Percentiles rank a stretch among this genome's conserved stretches.
Conservation (phyloP, 2,888 invertebrate genomes). For the Panopea generosa region DNA sequence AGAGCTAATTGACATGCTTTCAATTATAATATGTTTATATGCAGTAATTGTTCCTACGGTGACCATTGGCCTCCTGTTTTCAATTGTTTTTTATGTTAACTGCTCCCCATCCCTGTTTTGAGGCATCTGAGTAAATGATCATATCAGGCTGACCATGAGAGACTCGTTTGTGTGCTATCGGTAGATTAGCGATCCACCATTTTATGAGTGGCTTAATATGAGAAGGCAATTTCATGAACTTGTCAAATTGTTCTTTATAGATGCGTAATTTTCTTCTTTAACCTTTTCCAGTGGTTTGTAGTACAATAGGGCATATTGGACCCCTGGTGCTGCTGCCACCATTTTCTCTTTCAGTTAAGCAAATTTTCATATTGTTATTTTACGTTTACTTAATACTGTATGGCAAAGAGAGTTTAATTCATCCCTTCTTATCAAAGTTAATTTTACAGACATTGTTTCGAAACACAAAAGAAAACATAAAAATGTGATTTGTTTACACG, state of each 20-base stretch:
- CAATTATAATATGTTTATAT: constrained; percentile 40
- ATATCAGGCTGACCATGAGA: background rate
- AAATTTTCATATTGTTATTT: constrained; percentile 27
- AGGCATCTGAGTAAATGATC: background rate
- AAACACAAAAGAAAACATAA: constrained; percentile 57
- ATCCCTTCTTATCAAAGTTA: constrained; percentile 30
- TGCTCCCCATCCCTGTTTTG: constrained; percentile 1
- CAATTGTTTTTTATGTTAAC: background rate
- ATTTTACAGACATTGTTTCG: constrained; percentile 32
- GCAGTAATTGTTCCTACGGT: constrained; percentile 16
- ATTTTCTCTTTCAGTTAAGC: constrained; percentile 40
- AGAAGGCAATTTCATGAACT: constrained; percentile 5
- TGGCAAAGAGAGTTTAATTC: constrained; percentile 24
- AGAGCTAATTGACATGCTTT: constrained; percentile 30
- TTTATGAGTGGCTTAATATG: background rate
- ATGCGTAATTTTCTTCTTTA: constrained; percentile 40
- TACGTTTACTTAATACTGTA: background rate
- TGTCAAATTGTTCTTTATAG: constrained; percentile 11
- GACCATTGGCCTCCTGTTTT: constrained; percentile 29
- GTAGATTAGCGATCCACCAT: constrained; percentile 18
- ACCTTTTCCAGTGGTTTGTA: constrained; percentile 53
- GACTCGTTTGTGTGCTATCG: background rate
- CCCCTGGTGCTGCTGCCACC: constrained; percentile 49
- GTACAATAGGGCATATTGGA: constrained; percentile 47
- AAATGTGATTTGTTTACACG: constrained; percentile 46